Conservation (phyloP, 2,113 vertebrate species). For the Ivindomyrus marchei region DNA sequence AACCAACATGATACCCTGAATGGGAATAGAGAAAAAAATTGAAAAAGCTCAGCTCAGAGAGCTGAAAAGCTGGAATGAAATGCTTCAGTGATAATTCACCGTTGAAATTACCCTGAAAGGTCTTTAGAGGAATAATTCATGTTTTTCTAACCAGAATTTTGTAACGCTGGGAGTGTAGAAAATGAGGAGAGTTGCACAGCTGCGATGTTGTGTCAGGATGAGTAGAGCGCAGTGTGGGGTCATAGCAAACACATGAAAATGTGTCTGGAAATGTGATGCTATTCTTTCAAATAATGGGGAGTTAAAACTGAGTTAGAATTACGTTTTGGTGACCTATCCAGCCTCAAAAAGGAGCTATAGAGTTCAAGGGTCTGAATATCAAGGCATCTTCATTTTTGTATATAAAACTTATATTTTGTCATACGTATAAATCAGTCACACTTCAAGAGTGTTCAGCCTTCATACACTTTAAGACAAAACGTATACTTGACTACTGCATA, state of each 20-base stretch:
- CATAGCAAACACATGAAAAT: background rate
- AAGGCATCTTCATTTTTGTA: background rate
- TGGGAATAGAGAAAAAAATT: background rate
- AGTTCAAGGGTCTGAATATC: background rate
- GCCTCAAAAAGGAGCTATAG: background rate
- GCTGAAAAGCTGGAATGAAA: background rate
- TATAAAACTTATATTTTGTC: background rate
- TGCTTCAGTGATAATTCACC: background rate
- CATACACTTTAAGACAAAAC: background rate
- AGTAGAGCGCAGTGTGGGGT: background rate
- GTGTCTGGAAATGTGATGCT: background rate
- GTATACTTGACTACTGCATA: background rate
- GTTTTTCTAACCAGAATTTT: background rate
- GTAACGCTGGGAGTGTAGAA: background rate
- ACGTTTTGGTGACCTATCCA: background rate
- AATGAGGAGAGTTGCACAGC: background rate
- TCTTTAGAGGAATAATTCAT: background rate
- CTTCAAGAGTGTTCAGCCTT: background rate
- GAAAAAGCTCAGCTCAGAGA: background rate
- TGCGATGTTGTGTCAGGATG: background rate
- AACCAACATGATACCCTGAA: background rate
- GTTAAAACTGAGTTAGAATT: background rate
- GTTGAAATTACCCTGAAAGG: background rate
- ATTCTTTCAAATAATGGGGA: background rate
- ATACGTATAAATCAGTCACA: background rate